Base-by-base conservation (phyloP, 2,888 invertebrate species). In the Choristoneura rosaceana region DNA sequence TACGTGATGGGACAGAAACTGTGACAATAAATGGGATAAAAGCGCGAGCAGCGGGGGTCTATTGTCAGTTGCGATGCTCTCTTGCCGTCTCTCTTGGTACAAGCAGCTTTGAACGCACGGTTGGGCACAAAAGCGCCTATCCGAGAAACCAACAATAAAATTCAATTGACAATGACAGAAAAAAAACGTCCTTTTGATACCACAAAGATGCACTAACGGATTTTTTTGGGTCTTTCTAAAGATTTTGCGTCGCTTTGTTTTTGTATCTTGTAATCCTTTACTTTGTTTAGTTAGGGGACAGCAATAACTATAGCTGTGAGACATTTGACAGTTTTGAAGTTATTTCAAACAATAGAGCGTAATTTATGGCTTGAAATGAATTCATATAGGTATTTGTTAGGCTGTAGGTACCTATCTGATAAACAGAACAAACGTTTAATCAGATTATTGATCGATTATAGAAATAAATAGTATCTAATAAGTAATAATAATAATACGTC, bases 101-200 rank as follows among this genome's bases (percentile, higher is more conserved):
- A 90, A 91, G 88, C 88, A 86, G 90, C 91, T 92, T 93, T 90
- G 85, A 88, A 90, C 93, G 93, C 92, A 89, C 92, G 90, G 91
- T 90, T 91, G 87, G 81, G 85, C 91, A 93, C 91, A 93, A 93
- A 92, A 92, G 92, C 87, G 87, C 84, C 85, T 89, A 90, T 92
- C 90, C 90, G 85, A 88, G 91, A 92, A 93, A 91, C 92, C 90
- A 87, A 92, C 93, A 92, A 93, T 93, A 93, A 94, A 92, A 90
- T 91, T 92, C 92, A 92, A 92, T 92, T 92, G 92, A 93, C 93
- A 92, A 92, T 90, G 88, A 88, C 87, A 86, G 83, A 80, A 81
- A 83, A 47, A 84, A 88, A 85, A 85, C 82, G 80, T 78, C 86
- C 90, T 87, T 87, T 88, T 87, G 85, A 84, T 83, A 81, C 86